Base-by-base conservation (phyloP, 1,140 invertebrate genomes). In the Musca domestica region DNA sequence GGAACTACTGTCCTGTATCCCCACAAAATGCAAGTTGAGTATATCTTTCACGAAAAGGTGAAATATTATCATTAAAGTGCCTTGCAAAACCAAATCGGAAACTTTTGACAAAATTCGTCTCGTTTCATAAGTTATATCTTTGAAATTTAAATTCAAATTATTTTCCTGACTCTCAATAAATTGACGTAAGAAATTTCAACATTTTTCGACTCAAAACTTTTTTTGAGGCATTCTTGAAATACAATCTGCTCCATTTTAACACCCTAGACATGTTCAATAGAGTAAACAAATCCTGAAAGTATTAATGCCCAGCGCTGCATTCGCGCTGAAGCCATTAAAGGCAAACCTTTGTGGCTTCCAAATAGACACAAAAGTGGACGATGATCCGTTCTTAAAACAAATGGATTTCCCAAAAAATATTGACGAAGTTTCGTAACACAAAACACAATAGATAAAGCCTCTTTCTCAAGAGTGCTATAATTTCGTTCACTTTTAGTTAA, bases 41-140 rank as follows among this genome's bases (percentile, higher is more conserved):
- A 10, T 14, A n/a, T 15, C 25, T 66, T 15, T 27, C 19, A 27
- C 22, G 7, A 15, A 27, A 48, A 3, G 23, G 12, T 63, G 3
- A 12, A 66, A 66, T 51, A 25, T 51, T 10, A 9, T 66, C 22
- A 22, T 23, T 47, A 64, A 15, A 22, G 63, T 64, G n/a, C 63
- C 63, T 5, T 47, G 17, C 22, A 23, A 17, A 48, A 51, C n/a
- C 25, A 15, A 19, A 6, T 49, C 46, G 14, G 0, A 5, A 5
- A 66, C 23, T 27, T 51, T 66, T 2, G 30, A 46, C 23, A 64
- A 22, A 41, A 64, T 46, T 17, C 41, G n/a, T n/a, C 61, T 64
- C 12, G 61, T 64, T 22, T 46, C 61, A 41, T 20, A 12, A 9
- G 61, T 41, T 3, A 64, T 64, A 12, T 27, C 48, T 51, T 49